Base-by-base conservation (phyloP, 1,140 invertebrate genomes). In the Frieseomelitta varia region DNA sequence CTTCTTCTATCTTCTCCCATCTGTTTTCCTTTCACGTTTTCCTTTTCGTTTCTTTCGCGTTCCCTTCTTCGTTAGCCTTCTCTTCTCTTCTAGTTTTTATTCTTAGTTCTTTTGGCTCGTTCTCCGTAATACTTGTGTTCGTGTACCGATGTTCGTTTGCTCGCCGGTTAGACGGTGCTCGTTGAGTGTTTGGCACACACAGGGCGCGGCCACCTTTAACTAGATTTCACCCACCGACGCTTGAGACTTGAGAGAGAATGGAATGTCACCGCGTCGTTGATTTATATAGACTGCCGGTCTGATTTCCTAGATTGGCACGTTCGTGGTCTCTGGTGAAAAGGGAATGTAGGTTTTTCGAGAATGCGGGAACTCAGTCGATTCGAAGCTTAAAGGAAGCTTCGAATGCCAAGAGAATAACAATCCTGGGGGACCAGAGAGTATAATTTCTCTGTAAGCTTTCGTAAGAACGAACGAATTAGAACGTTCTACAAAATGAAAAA, bases 241-340 rank as follows among this genome's bases (percentile, higher is more conserved):
- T 61, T 58, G 34, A 75, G 76, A 68, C 86, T 88, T 88, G 53
- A 88, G 79, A 89, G 87, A 85, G 86, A 88, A 88, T 88, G 86
- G 86, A 87, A 88, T 47, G 30, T 56, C 61, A 73, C 47, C 55
- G 65, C 24, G 30, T 34, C 24, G 55, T 72, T 56, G 47, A 24
- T 30, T 68, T 67, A 34, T 30, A 65, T 27, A 21, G 39, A 47
- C 21, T 55, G 27, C 15, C 1, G 6, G 65, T 12, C 65, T 19
- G 65, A 67, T 67, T 67, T 67, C 11, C 65, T 19, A 30, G 63
- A 30, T 30, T 65, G 27, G 15, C 15, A 55, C 19, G 27, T 34
- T 30, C 17, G 17, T 67, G 8, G 30, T 65, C 39, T 47, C 39
- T 65, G 15, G 15, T 8, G 15, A 65, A 65, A 2, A n/a, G 24